A percentile compares a stretch with the other conserved stretches of the same genome.
phyloP scores from a whole-genome alignment of 1,140 invertebrate species.

The Uloborus diversus region DNA sequence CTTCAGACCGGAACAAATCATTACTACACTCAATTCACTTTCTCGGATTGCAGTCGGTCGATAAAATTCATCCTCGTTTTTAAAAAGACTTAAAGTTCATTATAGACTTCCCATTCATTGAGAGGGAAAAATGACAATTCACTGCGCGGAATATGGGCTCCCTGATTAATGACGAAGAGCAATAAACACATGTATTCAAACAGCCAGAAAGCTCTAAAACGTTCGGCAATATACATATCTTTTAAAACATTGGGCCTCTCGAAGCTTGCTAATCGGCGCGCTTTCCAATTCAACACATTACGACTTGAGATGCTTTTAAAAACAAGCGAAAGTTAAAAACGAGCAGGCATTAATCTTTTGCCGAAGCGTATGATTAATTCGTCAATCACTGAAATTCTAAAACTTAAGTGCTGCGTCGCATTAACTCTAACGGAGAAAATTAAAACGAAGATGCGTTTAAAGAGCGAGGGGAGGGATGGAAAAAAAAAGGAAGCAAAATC shows the following conservation, averaged over 20 bases:
- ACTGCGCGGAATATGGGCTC: not conserved
- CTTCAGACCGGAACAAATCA: too few species aligned
- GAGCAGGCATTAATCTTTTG: conserved; percentile 30
- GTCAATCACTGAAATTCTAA: conserved; percentile 28
- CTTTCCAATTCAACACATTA: conserved; percentile 33
- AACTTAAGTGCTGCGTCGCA: conserved; percentile 38
- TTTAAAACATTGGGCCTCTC: conserved; percentile 10
- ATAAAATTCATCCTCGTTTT: conserved; percentile 12
- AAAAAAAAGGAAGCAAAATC: not conserved
- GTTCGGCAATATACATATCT: not conserved
- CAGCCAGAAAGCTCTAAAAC: conserved; percentile 10
- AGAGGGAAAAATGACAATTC: conserved; percentile 30
- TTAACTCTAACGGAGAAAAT: conserved; percentile 30
- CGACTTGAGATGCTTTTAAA: conserved; percentile 7
- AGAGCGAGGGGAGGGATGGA: not conserved
- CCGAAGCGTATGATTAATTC: conserved; percentile 41
- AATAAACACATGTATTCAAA: conserved; percentile 39
- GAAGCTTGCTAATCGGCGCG: conserved; percentile 16
- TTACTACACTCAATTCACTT: too few species aligned
- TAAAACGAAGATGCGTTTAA: conserved; percentile 33
- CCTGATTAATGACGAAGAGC: conserved; percentile 34
- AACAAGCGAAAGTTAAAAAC: conserved; percentile 32
- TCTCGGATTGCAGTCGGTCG: too few species aligned
- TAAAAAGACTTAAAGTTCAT: conserved; percentile 38
- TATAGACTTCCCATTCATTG: conserved; percentile 12